phyloP scores from a whole-genome alignment of 2,113 vertebrate species.

The Nesospiza acunhae region DNA sequence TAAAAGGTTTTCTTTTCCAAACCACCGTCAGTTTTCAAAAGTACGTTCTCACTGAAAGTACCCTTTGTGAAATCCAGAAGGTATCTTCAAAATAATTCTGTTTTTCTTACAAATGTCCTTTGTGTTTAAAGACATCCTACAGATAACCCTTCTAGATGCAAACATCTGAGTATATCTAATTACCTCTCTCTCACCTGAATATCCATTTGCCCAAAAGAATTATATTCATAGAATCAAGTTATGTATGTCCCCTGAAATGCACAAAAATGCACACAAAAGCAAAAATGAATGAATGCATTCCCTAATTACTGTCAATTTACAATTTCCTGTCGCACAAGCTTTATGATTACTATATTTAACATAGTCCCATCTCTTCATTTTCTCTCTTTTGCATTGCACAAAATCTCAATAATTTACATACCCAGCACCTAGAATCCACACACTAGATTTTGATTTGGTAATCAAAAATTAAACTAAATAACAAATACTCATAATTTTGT shows the following conservation, averaged over 20 bases:
- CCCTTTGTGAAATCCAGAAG: neutral
- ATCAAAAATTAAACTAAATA: neutral
- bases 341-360: slow-evolving; percentile 22
- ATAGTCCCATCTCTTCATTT: neutral
- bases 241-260: neutral
- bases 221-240: neutral
- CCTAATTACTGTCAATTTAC: neutral
- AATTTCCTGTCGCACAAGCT: neutral
- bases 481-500: neutral
- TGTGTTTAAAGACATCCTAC: neutral
- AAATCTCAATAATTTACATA: neutral
- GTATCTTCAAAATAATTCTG: neutral
- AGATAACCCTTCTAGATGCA: neutral
- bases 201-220: neutral
- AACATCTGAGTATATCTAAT: neutral
- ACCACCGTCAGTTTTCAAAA: neutral
- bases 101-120: neutral
- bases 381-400: neutral
- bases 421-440: neutral
- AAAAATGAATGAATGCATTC: slow-evolving; percentile 16
- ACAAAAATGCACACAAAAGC: neutral
- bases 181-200: neutral
- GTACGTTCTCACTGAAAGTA: neutral
- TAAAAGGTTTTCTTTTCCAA: neutral
- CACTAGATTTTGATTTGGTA: neutral